Evolutionary conservation across 2,888 invertebrate species (phyloP).

Genomic region (Ormyrus rosae): DNA sequence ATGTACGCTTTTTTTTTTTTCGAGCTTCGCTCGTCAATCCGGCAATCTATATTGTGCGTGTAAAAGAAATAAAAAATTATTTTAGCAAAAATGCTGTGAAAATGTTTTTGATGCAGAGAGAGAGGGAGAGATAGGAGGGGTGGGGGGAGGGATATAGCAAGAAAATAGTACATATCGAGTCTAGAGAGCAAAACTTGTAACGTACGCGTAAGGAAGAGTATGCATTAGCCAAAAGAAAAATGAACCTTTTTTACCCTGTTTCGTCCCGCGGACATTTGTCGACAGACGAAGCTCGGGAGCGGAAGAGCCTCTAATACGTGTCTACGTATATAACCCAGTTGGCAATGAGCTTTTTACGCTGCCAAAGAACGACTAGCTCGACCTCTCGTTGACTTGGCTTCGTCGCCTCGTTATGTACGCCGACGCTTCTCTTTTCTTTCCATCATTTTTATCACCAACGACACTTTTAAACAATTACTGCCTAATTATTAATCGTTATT

Average conservation of each 20-base stretch:
- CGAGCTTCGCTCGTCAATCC: conserved; percentile 18
- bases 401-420: conserved; percentile 32
- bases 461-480: conserved; percentile 26
- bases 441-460: conserved; percentile 30
- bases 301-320: not conserved
- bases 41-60: conserved; percentile 46
- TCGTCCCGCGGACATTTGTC: conserved; percentile 44
- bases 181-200: no score
- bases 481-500: conserved; percentile 49
- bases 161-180: no score
- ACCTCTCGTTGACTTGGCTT: conserved; percentile 43
- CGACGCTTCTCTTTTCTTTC: conserved; percentile 5
- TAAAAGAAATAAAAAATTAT: not conserved
- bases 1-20: not conserved
- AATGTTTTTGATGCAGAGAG: no score
- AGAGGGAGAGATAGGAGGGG: no score
- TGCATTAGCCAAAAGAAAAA: conserved; percentile 15
- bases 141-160: no score
- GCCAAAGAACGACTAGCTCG: conserved; percentile 27
- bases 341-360: conserved; percentile 24
- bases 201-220: not conserved
- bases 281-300: conserved; percentile 3
- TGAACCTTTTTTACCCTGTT: conserved; percentile 44
- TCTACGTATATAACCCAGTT: conserved; percentile 39
- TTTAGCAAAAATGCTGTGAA: no score